Evolutionary conservation across 2,113 vertebrate species (phyloP), one percentile per base, ranked within the genome.

Genomic region (Chamaetylas fuelleborni): DNA sequence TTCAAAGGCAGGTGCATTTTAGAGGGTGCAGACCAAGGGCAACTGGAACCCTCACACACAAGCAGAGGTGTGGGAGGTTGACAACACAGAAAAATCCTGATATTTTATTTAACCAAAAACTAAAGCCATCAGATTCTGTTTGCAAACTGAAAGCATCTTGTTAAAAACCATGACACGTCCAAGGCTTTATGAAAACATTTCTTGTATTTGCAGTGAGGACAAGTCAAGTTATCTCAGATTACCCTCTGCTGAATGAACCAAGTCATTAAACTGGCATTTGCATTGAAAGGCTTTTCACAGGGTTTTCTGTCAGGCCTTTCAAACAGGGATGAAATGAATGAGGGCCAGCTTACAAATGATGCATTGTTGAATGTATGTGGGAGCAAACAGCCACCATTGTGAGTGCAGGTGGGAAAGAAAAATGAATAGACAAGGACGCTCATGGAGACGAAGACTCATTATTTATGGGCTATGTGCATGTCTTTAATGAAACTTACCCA

Each of bases 181-280:
- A 56, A 66, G 77, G 78, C 72, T 97, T 96, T 95, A 96, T 97
- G 96, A 97, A 98, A 98, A 98, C 96, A 94, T 98, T 96, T 97
- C 96, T 97, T 98, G 97, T 97, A 83, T 95, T 95, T 92, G 70
- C 87, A 80, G 88, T 7, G 58, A 94, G 95, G 91, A 97, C 95
- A 97, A 98, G 95, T 97, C 95, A 97, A 97, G 93, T 90, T 94
- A 91, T 95, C 95, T 82, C 81, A 86, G 53, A 90, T 66, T 94
- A 61, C 90, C 94, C 86, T 72, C 90, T 92, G 81, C 81, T 98
- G 97, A 98, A 98, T 97, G 97, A 92, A 97, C 71, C 90, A 96
- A 98, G 97, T 98, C 97, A 98, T 98, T 98, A 97, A 97, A 98
- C 58, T 93, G 88, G 94, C 96, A 98, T 98, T 98, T 97, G 97